Base-by-base conservation (phyloP, 2,113 vertebrate species). In the Rhabdomys dilectus region DNA sequence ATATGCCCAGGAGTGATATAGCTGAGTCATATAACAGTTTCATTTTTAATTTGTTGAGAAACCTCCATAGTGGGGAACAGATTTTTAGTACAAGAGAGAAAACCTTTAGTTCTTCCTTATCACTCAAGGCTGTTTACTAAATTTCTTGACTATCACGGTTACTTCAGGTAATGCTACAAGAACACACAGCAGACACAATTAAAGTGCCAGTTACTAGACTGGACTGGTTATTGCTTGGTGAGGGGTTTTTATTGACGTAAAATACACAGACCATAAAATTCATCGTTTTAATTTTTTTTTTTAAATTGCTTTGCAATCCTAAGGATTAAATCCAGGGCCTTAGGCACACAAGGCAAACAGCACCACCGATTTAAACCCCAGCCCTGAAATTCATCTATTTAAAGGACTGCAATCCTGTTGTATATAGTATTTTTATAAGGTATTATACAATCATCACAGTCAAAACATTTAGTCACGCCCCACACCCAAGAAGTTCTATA, bases 31-130 rank as follows among this genome's bases (percentile, higher is more conserved):
- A 68, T 7, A 21, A 36, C 34, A 66, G 31, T 45, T 68, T 42
- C 34, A 48, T 68, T 87, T 85, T 86, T 86, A 68, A 86, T 86
- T 48, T 85, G 58, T 68, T 68, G 15, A 68, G 42, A 62, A 86
- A 48, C 9, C 45, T 48, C 62, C 42, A 68, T 4, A 36, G 29
- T 51, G 19, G 62, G 42, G 1, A 48, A 9, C 42, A n/a, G n/a
- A 72, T n/a, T n/a, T 87, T 92, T 42, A 77, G 45, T 95, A 81
- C 84, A 92, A 94, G 87, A 93, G 51, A 72, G 13, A 94, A 95
- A 86, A 0, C 31, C 17, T 88, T 94, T n/a, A 39, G 53, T 81
- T 53, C 15, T 56, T 89, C 12, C 51, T 19, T 29, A 53, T 96
- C 42, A 64, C 64, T 80, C 88, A 85, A 88, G 51, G 58, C 64